A percentile compares a stretch with the other conserved stretches of the same genome.
These are phyloP conservation scores for Tetrao urogallus DNA, from an alignment of 2,113 vertebrate species.

Conservation along the genomic window DNA sequence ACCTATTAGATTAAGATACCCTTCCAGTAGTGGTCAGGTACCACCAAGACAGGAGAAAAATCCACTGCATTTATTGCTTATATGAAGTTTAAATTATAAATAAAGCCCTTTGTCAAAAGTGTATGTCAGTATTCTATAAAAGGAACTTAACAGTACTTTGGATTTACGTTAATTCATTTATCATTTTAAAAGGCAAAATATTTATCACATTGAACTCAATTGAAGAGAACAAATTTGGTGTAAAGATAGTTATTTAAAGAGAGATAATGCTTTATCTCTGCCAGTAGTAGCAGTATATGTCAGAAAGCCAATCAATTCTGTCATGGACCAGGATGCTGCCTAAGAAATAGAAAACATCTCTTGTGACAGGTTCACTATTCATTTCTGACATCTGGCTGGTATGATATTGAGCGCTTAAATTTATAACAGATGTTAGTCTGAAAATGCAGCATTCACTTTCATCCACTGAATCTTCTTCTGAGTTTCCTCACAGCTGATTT, in stretches of 20 bases:
- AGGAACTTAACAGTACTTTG: not conserved
- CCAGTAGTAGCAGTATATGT: constrained; percentile 53
- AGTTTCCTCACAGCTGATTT: constrained; percentile 57
- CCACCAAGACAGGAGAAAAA: not conserved
- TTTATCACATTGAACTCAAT: constrained; percentile 17
- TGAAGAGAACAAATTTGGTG: constrained; percentile 34
- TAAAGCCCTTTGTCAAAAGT: not conserved
- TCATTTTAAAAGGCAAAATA: constrained; percentile 44
- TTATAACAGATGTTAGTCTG: constrained; percentile 71
- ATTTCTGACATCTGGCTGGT: constrained; percentile 75
- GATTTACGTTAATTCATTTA: not conserved
- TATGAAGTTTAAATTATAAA: not conserved
- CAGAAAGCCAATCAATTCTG: constrained; percentile 73
- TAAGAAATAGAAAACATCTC: constrained; percentile 78
- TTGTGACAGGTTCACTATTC: constrained; percentile 72
- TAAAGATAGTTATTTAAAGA: constrained; percentile 49
- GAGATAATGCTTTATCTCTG: constrained; percentile 44
- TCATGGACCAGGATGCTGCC: constrained; percentile 50
- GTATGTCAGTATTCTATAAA: not conserved
- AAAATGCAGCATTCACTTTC: constrained; percentile 78
- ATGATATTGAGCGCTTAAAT: constrained; percentile 76
- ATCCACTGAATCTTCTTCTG: constrained; percentile 40
- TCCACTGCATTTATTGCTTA: not conserved
- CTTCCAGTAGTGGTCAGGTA: not conserved
- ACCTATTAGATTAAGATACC: not conserved